Percentiles rank a stretch among this genome's conserved stretches.
Conservation (phyloP, 1,140 invertebrate species). For the Oryctes rhinoceros region DNA sequence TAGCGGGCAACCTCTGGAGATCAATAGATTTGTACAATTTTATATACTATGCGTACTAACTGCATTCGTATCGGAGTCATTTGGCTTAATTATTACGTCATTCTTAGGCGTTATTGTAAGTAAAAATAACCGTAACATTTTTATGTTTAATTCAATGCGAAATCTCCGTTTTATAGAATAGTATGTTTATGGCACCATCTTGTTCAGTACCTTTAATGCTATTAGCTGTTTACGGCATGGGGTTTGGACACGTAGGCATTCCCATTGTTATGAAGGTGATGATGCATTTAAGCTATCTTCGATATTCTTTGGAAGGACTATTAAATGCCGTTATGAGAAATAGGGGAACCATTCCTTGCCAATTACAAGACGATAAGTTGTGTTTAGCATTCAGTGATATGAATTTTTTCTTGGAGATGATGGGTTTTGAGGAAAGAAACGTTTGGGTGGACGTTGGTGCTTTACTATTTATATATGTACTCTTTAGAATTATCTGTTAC, state of each 20-base stretch:
- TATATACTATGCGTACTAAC: constrained; percentile 72
- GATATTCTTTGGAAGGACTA: constrained; percentile 79
- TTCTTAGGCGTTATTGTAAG: constrained; percentile 76
- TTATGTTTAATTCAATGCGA: neutral
- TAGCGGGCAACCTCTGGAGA: constrained; percentile 86
- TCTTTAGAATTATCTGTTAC: constrained; percentile 69
- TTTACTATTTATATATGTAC: constrained; percentile 66
- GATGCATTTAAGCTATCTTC: constrained; percentile 85
- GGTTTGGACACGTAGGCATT: constrained; percentile 67
- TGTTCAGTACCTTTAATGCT: constrained; percentile 79
- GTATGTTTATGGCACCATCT: constrained; percentile 80
- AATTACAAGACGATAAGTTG: constrained; percentile 67
- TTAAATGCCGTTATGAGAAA: constrained; percentile 78
- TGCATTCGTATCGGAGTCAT: constrained; percentile 77
- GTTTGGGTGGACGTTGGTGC: constrained; percentile 70
- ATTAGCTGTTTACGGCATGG: constrained; percentile 79
- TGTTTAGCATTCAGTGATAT: constrained; percentile 74
- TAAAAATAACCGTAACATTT: constrained; percentile 47
- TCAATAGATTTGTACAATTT: constrained; percentile 75
- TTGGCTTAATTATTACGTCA: constrained; percentile 76
- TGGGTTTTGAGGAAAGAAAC: constrained; percentile 70
- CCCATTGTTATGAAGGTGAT: constrained; percentile 75
- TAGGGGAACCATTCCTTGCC: constrained; percentile 73
- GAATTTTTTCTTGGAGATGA: constrained; percentile 66
- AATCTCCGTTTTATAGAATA: constrained; percentile 70